Evolutionary conservation across 2,797 vertebrate genomes (phyloP).

Genomic region (Pantherophis vulpinus): DNA sequence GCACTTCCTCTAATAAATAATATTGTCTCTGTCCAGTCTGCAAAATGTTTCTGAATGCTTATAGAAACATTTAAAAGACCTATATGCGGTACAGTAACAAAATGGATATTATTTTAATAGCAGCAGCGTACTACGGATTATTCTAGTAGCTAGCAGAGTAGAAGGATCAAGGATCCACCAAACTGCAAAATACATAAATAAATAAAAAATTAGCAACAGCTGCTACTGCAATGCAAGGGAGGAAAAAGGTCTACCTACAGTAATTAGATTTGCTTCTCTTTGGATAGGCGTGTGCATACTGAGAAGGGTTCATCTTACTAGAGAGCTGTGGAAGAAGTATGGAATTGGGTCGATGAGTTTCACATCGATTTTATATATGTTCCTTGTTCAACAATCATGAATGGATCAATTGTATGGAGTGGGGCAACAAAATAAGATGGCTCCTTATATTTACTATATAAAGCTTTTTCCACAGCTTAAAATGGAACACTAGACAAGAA

Average conservation of each 20-base stretch:
- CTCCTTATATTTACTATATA: background rate
- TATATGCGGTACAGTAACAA: slow-evolving; percentile 13
- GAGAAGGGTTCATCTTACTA: background rate
- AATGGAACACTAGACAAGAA: background rate
- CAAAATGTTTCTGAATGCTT: slow-evolving; percentile 14
- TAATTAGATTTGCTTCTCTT: background rate
- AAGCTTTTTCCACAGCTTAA: background rate
- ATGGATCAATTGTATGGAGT: background rate
- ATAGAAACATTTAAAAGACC: slow-evolving; percentile 1
- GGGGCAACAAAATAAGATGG: background rate
- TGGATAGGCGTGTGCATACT: background rate
- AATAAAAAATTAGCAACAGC: background rate
- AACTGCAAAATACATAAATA: background rate
- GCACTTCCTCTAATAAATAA: slow-evolving; percentile 16
- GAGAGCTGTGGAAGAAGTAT: background rate
- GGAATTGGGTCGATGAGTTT: background rate
- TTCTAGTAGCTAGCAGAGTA: slow-evolving; percentile 23
- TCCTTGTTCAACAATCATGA: background rate
- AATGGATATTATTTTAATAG: slow-evolving; percentile 36
- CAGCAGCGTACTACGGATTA: background rate
- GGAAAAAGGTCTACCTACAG: background rate
- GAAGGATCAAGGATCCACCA: background rate
- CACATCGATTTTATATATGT: background rate
- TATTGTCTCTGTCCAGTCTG: slow-evolving; percentile 10
- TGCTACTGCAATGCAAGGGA: background rate